Evolutionary conservation across 2,888 invertebrate species (phyloP), one percentile per base, ranked within the genome.

Genomic region (Cephus nigrinus): DNA sequence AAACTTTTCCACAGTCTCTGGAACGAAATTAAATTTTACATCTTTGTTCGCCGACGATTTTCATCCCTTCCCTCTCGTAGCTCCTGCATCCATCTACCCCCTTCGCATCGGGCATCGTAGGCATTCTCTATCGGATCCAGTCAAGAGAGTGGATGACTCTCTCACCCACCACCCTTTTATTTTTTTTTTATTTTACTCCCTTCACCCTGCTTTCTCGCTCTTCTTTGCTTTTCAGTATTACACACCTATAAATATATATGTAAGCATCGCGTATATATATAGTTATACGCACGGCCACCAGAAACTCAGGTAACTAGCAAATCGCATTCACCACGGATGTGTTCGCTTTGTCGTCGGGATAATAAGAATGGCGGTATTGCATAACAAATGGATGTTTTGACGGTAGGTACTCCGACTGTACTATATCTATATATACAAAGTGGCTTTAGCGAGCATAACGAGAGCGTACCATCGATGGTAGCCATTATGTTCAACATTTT

Each of bases 1-100:
- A 81, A 81, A 80, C 77, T 80, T 80, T 76, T n/a, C 74, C 71
- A 74, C 76, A 34, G 74, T 82, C 79, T 76, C 36, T 77, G 79
- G 75, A 75, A 75, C 76, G 75, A 84, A 84, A 86, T 86, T 83
- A 85, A 86, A 86, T 85, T 85, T 86, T 83, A 84, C 82, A 83
- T 84, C 80, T 78, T 71, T 76, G 73, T 32, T 75, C 73, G 79
- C 76, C 68, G 35, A 9, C 55, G 32, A 32, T 32, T 74, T 74
- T 30, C 34, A 12, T 35, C 23, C 32, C 34, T 32, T 34, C 0
- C 23, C 35, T 32, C 74, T 74, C 32, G 35, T 11, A n/a, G 3
- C 74, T 32, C 35, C 0, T 71, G 33, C 30, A 33, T 31, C 31
- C 31, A 30, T 12, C 71, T 30, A 71, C 71, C 23, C 23, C 9